A percentile compares a stretch with the other conserved stretches of the same genome.
phyloP scores from a whole-genome alignment of 2,888 invertebrate species.

The Nectonema munidae region DNA sequence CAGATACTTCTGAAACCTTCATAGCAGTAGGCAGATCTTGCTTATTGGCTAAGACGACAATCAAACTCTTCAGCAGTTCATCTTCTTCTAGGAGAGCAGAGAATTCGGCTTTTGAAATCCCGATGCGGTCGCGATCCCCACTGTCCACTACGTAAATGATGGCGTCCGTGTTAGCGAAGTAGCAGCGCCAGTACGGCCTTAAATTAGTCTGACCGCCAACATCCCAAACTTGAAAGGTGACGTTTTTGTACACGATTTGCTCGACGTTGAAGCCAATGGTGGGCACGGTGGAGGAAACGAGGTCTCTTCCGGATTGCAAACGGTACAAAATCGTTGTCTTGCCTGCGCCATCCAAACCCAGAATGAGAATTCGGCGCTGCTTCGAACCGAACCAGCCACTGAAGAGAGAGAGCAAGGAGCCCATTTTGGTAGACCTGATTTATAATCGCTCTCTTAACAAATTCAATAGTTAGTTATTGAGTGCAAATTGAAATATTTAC shows the following conservation, averaged over 20 bases:
- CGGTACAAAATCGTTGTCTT: slow-evolving; percentile 88
- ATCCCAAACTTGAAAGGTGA: slow-evolving; percentile 96
- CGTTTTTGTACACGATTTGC: slow-evolving; percentile 89
- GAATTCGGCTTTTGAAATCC: slow-evolving; percentile 87
- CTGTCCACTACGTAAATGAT: slow-evolving; percentile 98
- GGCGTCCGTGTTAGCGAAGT: slow-evolving; percentile 97
- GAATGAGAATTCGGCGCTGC: slow-evolving; percentile 29
- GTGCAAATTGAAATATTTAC: too few relatives aligned
- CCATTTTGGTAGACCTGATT: too few relatives aligned
- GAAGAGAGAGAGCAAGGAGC: slow-evolving; percentile 87
- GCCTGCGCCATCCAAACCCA: slow-evolving; percentile 29
- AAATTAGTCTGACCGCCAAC: slow-evolving; percentile 94
- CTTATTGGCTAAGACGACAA: slow-evolving; percentile 88
- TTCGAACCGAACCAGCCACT: slow-evolving; percentile 37
- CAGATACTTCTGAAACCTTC: slow-evolving; percentile 72
- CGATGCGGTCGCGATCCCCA: slow-evolving; percentile 86
- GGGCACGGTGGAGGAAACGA: slow-evolving; percentile 66
- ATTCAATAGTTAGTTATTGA: too few relatives aligned
- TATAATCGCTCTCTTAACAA: too few relatives aligned
- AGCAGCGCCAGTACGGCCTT: slow-evolving; percentile 97
- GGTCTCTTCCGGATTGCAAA: slow-evolving; percentile 84
- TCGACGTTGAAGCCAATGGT: slow-evolving; percentile 95
- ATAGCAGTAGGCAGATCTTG: slow-evolving; percentile 94
- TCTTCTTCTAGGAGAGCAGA: slow-evolving; percentile 91
- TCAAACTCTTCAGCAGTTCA: slow-evolving; percentile 65